Evolutionary conservation across 2,888 invertebrate species (phyloP).

Genomic region (Chalcosyrphus nemorum): DNA sequence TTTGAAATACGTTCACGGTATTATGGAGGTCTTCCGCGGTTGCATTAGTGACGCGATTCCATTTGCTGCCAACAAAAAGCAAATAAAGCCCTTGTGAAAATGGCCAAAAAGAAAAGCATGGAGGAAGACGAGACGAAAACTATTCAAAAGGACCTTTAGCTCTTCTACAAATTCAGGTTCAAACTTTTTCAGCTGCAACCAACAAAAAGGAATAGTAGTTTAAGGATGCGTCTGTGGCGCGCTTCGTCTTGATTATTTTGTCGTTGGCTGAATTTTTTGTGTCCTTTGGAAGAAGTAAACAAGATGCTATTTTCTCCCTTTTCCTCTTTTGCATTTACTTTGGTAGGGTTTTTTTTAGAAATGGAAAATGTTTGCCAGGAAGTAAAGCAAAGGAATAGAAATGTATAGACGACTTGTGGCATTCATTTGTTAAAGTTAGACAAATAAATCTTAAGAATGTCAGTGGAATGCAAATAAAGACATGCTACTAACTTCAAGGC

Average conservation of each 20-base stretch:
- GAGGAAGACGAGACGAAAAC: constrained; percentile 21
- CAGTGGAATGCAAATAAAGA: constrained; percentile 8
- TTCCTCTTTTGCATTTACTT: neutral
- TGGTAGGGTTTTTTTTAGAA: constrained; percentile 19
- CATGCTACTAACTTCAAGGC: constrained; percentile 15
- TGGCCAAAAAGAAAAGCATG: neutral
- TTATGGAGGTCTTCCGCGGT: constrained; percentile 56
- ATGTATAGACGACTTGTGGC: constrained; percentile 45
- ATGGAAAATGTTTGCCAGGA: constrained; percentile 41
- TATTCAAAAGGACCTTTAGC: constrained; percentile 70
- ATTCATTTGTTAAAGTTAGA: constrained; percentile 66
- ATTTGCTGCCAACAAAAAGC: constrained; percentile 30
- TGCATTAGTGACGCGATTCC: constrained; percentile 67
- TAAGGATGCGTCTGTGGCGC: constrained; percentile 1
- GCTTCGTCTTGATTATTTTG: constrained; percentile 40
- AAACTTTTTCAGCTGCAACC: constrained; percentile 49
- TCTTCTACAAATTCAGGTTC: constrained; percentile 58
- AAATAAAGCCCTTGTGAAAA: constrained; percentile 46
- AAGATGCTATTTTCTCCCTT: constrained; percentile 48
- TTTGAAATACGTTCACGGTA: constrained; percentile 65
- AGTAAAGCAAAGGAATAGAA: neutral
- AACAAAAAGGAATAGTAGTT: constrained; percentile 18
- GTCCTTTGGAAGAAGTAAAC: constrained; percentile 62
- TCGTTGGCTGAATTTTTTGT: constrained; percentile 8
- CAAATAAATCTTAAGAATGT: constrained; percentile 65